Evolutionary conservation across 1,140 invertebrate genomes (phyloP), one percentile per base, ranked within the genome.

Genomic region (Bombus picipes): DNA sequence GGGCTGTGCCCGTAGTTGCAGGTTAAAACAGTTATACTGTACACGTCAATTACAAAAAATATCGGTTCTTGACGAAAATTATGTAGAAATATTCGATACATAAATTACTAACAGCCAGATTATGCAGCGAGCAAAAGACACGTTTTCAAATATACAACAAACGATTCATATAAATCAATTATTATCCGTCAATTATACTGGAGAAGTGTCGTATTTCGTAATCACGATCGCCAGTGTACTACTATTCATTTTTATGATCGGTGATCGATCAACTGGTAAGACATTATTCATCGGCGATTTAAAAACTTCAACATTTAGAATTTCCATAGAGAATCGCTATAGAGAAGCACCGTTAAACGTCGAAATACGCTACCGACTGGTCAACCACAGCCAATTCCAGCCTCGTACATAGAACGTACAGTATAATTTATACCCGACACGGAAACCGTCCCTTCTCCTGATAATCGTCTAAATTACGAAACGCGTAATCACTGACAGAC

Each of bases 401-500:
- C 47, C 47, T 22, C 18, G 47, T 53, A 13, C 25, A n/a, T 12
- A 28, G 32, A 37, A 9, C 34, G 37, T 15, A 22, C n/a, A 59
- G 1, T 47, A 57, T 81, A 72, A 81, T 81, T 81, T 81, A 81
- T 81, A 37, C 47, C 13, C n/a, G 18, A n/a, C 79, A n/a, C 28
- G 25, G 18, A 72, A 72, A 57, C 5, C 25, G 28, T 18, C 22
- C 47, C 18, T 80, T 39, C 32, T 6, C 43, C 0, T 8, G 47
- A 39, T 53, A 47, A 15, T 80, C 39, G 9, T 68, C 65, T 70
- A 39, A 80, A 80, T 80, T 70, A 39, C 32, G 34, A 32, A 37
- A 71, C 65, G 8, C 66, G 34, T 71, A 57, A 81, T 39, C 65
- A 32, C 18, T 57, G 43, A 81, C 66, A 39, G 66, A 81, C 66